Evolutionary conservation across 2,797 vertebrate species (phyloP), one percentile per base, ranked within the genome.

Genomic region (Eremophila alpestris): DNA sequence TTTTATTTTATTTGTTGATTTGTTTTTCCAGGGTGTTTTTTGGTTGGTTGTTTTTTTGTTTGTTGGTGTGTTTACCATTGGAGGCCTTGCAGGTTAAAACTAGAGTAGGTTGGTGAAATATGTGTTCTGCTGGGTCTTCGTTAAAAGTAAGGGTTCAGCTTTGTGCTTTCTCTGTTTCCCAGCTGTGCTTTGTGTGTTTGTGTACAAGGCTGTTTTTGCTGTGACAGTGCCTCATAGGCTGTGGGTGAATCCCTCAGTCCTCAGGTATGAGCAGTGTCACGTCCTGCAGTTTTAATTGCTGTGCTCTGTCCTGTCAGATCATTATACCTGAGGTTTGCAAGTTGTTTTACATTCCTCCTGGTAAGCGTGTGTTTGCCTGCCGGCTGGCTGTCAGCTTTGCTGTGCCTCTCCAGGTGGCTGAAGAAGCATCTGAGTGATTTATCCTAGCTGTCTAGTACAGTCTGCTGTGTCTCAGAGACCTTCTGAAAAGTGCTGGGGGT

Each of bases 241-340:
- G 8, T 55, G 64, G 52, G 58, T 88, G 87, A 82, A 87, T 76
- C 88, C 82, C 83, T 89, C 89, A 93, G 68, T 93, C 59, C 76
- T 90, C 71, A 94, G 81, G 83, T 93, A 96, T 94, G 91, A 95
- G 48, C 71, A 59, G 79, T 91, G 81, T 96, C 96, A 97, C 78
- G 95, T 97, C 96, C 96, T 91, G 93, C 70, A 65, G 2, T 78
- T 92, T 92, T 97, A 97, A 96, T 95, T 96, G 86, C 74, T 70
- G 4, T 38, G 45, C 46, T 83, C 18, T 82, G 24, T 81, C 36
- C 87, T 83, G 68, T 86, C 91, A 65, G 84, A 76, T 83, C 67
- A 77, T 90, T 87, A 51, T 51, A 86, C 81, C 74, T 92, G 88
- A 86, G 65, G 70, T 77, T 56, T 87, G 64, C 83, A 75, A 65